These are phyloP conservation scores for Gallinago paraguaiae DNA, from an alignment of 2,113 vertebrate genomes.

Conservation along the genomic window DNA sequence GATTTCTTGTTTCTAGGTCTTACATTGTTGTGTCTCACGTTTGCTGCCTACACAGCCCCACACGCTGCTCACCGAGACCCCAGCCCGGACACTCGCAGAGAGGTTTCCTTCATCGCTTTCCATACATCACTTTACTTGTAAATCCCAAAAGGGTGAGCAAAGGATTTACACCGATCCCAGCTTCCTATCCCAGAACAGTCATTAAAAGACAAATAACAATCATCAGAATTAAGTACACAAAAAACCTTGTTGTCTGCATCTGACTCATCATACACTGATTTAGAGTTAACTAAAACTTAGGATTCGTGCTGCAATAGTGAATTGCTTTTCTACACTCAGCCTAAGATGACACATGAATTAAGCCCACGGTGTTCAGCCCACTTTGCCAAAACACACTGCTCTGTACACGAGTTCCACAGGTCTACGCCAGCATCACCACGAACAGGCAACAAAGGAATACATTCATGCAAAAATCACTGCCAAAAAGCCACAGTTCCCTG, in stretches of 20 bases:
- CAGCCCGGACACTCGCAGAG: not conserved
- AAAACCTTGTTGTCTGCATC: fast-evolving
- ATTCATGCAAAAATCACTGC: not conserved
- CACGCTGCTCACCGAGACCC: not conserved
- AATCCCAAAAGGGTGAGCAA: not conserved
- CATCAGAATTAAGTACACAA: not conserved
- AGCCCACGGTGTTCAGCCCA: not conserved
- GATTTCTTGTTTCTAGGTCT: not conserved
- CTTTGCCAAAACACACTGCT: not conserved
- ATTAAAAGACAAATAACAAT: not conserved
- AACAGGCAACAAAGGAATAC: not conserved
- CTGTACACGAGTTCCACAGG: not conserved
- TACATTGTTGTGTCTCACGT: not conserved
- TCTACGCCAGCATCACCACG: not conserved
- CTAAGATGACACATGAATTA: not conserved
- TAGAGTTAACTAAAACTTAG: not conserved
- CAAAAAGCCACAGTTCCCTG: not conserved
- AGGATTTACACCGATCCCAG: not conserved
- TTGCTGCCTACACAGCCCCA: not conserved
- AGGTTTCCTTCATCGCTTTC: not conserved
- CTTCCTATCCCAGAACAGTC: not conserved
- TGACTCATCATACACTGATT: not conserved
- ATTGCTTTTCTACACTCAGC: not conserved
- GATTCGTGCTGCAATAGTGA: not conserved
- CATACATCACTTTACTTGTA: not conserved